Conservation (phyloP, 1,140 invertebrate species). For the Orius insidiosus region DNA sequence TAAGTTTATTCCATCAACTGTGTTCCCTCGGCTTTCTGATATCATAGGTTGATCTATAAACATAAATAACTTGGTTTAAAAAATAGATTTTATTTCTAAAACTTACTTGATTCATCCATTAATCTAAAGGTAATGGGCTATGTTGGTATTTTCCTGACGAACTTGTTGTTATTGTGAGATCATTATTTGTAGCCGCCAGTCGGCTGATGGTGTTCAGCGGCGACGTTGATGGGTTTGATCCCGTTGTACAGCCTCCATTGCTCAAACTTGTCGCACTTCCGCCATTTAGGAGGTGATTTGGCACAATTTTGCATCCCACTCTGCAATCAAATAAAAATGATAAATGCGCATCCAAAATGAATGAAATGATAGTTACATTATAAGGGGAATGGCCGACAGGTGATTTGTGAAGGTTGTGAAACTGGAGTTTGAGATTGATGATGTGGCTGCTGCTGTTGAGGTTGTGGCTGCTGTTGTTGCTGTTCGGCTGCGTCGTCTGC, state of each 20-base stretch:
- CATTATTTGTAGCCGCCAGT: constrained; percentile 52
- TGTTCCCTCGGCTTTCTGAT: constrained; percentile 80
- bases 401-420: constrained; percentile 1
- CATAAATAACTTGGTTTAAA: no score
- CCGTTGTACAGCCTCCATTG: constrained; percentile 10
- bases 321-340: constrained; percentile 7
- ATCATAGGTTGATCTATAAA: constrained; percentile 72
- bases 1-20: constrained; percentile 89
- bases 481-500: constrained; percentile 15
- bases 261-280: background rate
- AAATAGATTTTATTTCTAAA: constrained; percentile 9
- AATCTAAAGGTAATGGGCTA: constrained; percentile 32
- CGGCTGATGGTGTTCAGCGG: constrained; percentile 36
- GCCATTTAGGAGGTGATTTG: constrained; percentile 12
- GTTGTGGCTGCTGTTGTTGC: constrained; percentile 15
- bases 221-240: constrained; percentile 21
- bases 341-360: no score
- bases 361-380: constrained; percentile 4
- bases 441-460: constrained; percentile 17
- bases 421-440: constrained; percentile 4
- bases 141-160: constrained; percentile 18
- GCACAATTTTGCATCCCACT: constrained; percentile 11
- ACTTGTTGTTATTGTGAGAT: constrained; percentile 61
- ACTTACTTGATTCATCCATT: constrained; percentile 64
- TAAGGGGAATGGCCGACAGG: constrained; percentile 3